Percentiles rank a stretch among this genome's conserved stretches.
phyloP scores from a whole-genome alignment of 2,113 vertebrate genomes.

The Perccottus glenii region DNA sequence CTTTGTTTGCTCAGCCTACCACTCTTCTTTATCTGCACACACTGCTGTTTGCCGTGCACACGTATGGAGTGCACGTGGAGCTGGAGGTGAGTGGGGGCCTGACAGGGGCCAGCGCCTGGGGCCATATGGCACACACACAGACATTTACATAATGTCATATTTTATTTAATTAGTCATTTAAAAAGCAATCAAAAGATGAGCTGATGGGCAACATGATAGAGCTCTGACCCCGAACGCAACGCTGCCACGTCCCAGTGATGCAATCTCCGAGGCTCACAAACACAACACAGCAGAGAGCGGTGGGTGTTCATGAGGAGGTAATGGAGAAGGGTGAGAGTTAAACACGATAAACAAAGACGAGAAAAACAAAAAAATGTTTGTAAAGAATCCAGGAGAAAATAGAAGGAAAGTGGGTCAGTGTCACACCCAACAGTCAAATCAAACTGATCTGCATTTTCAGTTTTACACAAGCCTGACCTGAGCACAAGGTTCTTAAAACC shows the following conservation, averaged over 20 bases:
- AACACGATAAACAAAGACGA: constrained; percentile 16
- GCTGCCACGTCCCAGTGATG: constrained; percentile 61
- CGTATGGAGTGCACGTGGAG: too few species aligned
- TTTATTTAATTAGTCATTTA: constrained; percentile 81
- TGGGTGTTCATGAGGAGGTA: constrained; percentile 18
- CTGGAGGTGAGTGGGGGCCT: constrained; percentile 5
- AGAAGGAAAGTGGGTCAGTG: constrained; percentile 31
- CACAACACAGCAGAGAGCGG: constrained; percentile 24
- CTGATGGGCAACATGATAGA: constrained; percentile 77
- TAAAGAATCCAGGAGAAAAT: not conserved
- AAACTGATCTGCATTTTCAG: too few species aligned
- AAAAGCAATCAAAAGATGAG: constrained; percentile 80
- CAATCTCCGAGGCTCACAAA: constrained; percentile 48
- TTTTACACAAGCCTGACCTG: constrained; percentile 24
- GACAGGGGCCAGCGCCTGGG: constrained; percentile 52
- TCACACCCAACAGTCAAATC: too few species aligned
- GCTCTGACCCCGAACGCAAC: constrained; percentile 69
- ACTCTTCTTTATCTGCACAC: too few species aligned
- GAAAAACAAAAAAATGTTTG: constrained; percentile 2
- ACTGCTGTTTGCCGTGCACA: too few species aligned
- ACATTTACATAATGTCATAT: constrained; percentile 82
- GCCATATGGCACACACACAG: constrained; percentile 75
- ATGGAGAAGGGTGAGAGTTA: constrained; percentile 27
- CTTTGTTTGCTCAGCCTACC: too few species aligned
- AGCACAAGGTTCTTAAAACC: not conserved